Conservation (phyloP, 2,888 invertebrate species). For the Caenorhabditis sp. region DNA sequence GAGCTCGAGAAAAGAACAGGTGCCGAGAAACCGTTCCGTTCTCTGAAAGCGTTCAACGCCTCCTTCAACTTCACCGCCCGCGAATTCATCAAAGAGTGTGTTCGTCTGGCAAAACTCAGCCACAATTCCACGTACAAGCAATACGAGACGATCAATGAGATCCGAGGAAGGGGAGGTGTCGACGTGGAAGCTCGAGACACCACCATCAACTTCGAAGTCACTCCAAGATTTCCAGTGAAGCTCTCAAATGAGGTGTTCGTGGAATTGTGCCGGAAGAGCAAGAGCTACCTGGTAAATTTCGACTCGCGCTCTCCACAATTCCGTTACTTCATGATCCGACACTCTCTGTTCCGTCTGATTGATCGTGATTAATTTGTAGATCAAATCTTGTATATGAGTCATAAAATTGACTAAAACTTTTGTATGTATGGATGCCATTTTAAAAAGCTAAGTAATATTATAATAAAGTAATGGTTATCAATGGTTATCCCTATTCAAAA, state of each 20-base stretch:
- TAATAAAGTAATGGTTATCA: no score
- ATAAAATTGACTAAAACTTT: no score
- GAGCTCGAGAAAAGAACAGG: neutral
- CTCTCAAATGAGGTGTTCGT: neutral
- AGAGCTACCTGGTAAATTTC: neutral
- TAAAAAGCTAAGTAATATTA: no score
- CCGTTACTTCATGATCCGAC: neutral
- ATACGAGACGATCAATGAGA: neutral
- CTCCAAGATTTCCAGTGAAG: neutral
- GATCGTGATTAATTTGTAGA: neutral
- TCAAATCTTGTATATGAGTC: no score
- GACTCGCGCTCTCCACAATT: neutral
- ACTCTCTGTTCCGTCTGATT: neutral
- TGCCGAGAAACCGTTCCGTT: slow-evolving; percentile 2
- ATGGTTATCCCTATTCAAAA: no score
- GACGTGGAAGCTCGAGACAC: neutral
- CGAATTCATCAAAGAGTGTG: neutral
- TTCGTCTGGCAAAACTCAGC: neutral
- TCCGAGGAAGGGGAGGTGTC: neutral
- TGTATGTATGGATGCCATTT: no score
- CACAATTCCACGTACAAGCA: neutral
- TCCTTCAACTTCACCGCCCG: neutral
- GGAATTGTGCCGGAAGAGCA: neutral
- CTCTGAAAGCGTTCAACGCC: neutral
- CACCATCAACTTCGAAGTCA: slow-evolving; percentile 1